Evolutionary conservation across 2,888 invertebrate species (phyloP), one percentile per base, ranked within the genome.

Genomic region (Eupithecia subfuscata): DNA sequence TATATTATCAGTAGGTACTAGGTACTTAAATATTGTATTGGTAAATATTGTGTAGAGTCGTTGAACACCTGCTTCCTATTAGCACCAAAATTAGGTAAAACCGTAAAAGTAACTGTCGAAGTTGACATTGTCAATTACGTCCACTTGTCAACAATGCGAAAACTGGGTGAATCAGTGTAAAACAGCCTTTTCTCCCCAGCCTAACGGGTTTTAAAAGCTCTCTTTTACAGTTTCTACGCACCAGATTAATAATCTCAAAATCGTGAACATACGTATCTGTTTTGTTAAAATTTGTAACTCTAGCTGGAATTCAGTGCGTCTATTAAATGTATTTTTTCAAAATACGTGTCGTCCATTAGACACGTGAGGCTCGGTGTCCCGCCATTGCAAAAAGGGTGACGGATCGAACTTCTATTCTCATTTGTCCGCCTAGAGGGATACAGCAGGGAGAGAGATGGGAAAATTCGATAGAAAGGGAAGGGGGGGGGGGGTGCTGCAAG

Each of bases 81-180:
- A 74, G 37, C 75, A 70, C 30, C 16, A 70, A 45, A 74, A 69
- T 73, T 11, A 76, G 68, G 76, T 37, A 18, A 75, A 78, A 25
- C 78, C 69, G 77, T 70, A 78, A 71, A 75, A 45, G 22, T 78
- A 80, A 75, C 79, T 75, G 78, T 79, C 74, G 68, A 56, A 37
- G 73, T 79, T 76, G 77, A 75, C 78, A 71, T 65, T 70, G 70
- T 40, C 71, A 74, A 75, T 79, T 71, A 79, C 74, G 48, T 48
- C 64, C 68, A 74, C 64, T 60, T 75, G 70, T 70, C 67, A 68
- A 75, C 63, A 68, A 48, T 34, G 9, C 60, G 48, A 45, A 45
- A 73, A 73, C 43, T 69, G 72, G 22, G 64, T 37, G 30, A 40
- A 73, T 64, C 65, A 65, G 37, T 37, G 34, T 34, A 1, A 72